phyloP scores from a whole-genome alignment of 2,888 invertebrate genomes.

The Ichneumoninae sp. region DNA sequence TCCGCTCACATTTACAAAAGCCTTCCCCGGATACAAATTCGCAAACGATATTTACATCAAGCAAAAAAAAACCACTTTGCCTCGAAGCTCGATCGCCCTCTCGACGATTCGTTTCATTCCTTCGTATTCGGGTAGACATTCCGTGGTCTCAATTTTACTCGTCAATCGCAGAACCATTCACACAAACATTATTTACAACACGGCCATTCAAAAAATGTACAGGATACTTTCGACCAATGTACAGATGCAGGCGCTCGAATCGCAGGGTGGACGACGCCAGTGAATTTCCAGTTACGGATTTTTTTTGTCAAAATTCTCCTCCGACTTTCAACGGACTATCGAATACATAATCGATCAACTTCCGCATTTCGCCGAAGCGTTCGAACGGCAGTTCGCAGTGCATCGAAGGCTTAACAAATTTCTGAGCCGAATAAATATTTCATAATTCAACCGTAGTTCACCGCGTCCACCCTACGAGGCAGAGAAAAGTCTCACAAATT shows the following conservation, averaged over 20 bases:
- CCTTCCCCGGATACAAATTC: not conserved
- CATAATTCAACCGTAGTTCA: not conserved
- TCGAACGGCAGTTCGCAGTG: not conserved
- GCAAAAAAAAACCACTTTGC: constrained; percentile 26
- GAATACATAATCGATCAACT: not conserved
- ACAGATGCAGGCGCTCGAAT: constrained; percentile 26
- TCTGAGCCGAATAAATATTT: not conserved
- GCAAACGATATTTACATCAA: constrained; percentile 56
- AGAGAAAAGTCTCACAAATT: not conserved
- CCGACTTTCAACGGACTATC: not conserved
- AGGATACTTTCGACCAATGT: constrained; percentile 27
- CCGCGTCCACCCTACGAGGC: not conserved
- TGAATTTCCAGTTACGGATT: not conserved
- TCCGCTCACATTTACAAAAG: constrained; percentile 41
- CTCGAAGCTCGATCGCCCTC: not conserved
- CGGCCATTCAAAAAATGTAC: constrained; percentile 28
- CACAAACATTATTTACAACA: constrained; percentile 36
- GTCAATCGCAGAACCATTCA: constrained; percentile 42
- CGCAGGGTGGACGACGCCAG: not conserved
- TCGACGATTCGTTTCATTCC: not conserved
- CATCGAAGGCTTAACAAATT: not conserved
- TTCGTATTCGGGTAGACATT: not conserved
- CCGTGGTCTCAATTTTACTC: constrained; percentile 32
- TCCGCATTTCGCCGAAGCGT: not conserved
- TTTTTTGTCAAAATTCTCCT: not conserved